A percentile compares a stretch with the other conserved stretches of the same genome.
Evolutionary conservation across 2,888 invertebrate genomes (phyloP).

Genomic region (Drosophila tripunctata): DNA sequence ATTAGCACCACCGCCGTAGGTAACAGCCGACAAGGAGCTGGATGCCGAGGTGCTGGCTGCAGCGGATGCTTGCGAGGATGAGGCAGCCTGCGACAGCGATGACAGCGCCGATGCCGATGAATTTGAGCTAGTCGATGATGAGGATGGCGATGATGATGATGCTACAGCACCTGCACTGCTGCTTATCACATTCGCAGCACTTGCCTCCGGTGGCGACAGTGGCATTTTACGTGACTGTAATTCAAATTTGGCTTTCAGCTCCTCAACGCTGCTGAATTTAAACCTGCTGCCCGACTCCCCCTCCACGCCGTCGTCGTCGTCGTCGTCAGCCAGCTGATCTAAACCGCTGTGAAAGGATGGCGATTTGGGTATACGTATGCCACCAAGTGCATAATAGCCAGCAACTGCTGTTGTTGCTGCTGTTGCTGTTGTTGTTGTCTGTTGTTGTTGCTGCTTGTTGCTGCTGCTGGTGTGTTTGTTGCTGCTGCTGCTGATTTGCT

Average conservation of each 20-base stretch:
- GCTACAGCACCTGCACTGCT: slow-evolving; percentile 16
- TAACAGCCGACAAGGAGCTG: slow-evolving; percentile 63
- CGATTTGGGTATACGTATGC: slow-evolving; percentile 90
- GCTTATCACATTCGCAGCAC: slow-evolving; percentile 30
- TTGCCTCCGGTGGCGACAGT: slow-evolving; percentile 68
- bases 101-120: slow-evolving; percentile 67
- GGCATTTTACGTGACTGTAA: slow-evolving; percentile 78
- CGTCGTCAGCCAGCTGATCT: slow-evolving; percentile 87
- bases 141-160: slow-evolving; percentile 66
- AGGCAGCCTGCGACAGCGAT: slow-evolving; percentile 68
- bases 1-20: slow-evolving; percentile 63
- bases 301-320: slow-evolving; percentile 81
- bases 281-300: slow-evolving; percentile 41
- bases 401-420: slow-evolving; percentile 8
- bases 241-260: slow-evolving; percentile 78
- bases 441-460: slow-evolving; percentile 27
- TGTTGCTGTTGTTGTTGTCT: slow-evolving; percentile 17
- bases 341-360: slow-evolving; percentile 95
- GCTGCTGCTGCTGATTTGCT: slow-evolving; percentile 41
- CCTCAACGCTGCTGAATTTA: slow-evolving; percentile 75
- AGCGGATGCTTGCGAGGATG: slow-evolving; percentile 64
- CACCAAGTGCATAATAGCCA: slow-evolving; percentile 84
- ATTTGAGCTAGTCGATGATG: slow-evolving; percentile 68
- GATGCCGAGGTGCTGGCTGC: slow-evolving; percentile 63
- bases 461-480: slow-evolving; percentile 20